These are phyloP conservation scores for Pachyuromys duprasi DNA, from an alignment of 2,797 vertebrate species.

Conservation along the genomic window DNA sequence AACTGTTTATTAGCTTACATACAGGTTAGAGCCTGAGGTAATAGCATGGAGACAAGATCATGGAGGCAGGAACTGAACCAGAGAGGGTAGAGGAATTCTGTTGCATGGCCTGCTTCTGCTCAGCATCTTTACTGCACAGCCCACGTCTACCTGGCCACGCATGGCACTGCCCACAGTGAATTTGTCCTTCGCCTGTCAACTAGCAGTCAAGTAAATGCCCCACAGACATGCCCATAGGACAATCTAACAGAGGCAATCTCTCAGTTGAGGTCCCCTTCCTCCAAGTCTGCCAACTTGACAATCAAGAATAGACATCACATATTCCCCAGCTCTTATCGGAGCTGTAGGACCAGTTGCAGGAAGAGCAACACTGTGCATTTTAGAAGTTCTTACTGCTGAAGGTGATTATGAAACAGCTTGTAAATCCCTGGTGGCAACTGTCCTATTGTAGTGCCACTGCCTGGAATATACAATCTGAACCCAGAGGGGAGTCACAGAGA, in stretches of 20 bases:
- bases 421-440: background rate
- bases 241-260: background rate
- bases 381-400: background rate
- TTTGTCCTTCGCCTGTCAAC: background rate
- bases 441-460: background rate
- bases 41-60: no score
- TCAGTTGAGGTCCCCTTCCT: background rate
- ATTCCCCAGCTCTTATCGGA: accelerated
- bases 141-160: background rate
- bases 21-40: background rate
- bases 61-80: background rate
- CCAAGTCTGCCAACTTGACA: background rate
- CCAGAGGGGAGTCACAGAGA: background rate
- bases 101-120: background rate
- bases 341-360: accelerated
- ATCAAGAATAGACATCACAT: background rate
- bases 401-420: accelerated
- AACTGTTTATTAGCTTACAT: background rate
- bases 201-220: background rate
- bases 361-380: background rate
- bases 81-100: background rate
- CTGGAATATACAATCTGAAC: accelerated
- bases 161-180: background rate
- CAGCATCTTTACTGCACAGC: background rate
- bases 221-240: background rate